phyloP scores from a whole-genome alignment of 2,888 invertebrate genomes.

The Rhingia campestris region DNA sequence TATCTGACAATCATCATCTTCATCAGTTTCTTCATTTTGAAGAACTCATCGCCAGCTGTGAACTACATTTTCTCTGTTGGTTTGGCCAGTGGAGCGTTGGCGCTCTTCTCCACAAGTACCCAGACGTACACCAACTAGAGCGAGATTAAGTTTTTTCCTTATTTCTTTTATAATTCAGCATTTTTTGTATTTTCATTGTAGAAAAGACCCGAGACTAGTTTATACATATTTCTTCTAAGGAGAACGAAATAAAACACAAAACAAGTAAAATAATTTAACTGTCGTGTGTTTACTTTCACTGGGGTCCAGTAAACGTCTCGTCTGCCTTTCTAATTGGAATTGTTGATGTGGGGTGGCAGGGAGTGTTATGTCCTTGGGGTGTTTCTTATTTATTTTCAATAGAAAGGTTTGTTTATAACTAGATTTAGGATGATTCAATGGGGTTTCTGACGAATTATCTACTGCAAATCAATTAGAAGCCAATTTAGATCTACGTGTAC shows the following conservation, averaged over 20 bases:
- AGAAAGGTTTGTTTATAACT: too few relatives aligned
- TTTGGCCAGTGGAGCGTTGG: conserved; percentile 93
- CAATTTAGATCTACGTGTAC: too few relatives aligned
- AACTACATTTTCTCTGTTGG: conserved; percentile 97
- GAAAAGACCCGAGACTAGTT: conserved; percentile 57
- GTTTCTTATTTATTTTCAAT: too few relatives aligned
- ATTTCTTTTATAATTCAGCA: conserved; percentile 52
- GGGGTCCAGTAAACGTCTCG: background rate
- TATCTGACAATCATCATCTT: conserved; percentile 96
- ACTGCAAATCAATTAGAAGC: too few relatives aligned
- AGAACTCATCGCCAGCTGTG: conserved; percentile 93
- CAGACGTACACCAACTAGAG: conserved; percentile 73
- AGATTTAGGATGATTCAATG: too few relatives aligned
- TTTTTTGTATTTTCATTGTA: conserved; percentile 63
- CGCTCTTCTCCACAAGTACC: conserved; percentile 95
- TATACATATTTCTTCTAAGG: conserved; percentile 66
- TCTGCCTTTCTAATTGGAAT: background rate
- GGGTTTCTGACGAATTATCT: too few relatives aligned
- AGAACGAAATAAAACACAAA: conserved; percentile 55
- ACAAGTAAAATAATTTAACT: conserved; percentile 34
- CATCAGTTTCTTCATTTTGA: conserved; percentile 95
- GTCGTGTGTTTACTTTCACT: background rate
- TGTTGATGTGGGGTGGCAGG: background rate
- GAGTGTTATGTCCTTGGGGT: background rate
- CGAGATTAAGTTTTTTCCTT: conserved; percentile 30